Base-by-base conservation (phyloP, 2,888 invertebrate species). In the Platycheirus rosarum region DNA sequence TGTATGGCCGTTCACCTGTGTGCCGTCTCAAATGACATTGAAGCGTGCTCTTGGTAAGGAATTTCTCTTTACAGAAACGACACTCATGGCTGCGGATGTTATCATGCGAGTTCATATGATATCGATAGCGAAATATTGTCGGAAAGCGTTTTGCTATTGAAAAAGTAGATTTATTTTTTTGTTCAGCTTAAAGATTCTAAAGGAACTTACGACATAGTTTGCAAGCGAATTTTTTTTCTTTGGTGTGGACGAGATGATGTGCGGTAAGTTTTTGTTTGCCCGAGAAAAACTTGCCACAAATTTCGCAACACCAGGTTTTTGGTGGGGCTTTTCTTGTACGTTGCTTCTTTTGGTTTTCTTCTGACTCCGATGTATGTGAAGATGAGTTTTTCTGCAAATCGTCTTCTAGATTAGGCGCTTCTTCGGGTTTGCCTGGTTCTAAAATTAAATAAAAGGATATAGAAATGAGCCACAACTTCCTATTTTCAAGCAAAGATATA, bases 1-100 rank as follows among this genome's bases (percentile, higher is more conserved):
- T 80, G 35, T 85, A 86, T 0, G 87, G 87, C 0, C 85, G 84
- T 46, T 85, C 85, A 9, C 86, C 86, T 0, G 86, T 85, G 37
- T 87, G 87, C 0, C 74, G 82, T 9, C 85, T 74, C 13, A 85
- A 37, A 65, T 86, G 86, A 3, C 84, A 70, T 18, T 85, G 65
- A 0, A 86, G 73, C 16, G 84, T 84, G 23, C 80, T 70, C 8
- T 85, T 85, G 0, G 85, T 75, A 5, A 71, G 70, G 65, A 87
- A 86, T 0, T 32, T 40, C 44, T 84, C 73, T 2, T 84, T 66
- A 35, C 87, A 87, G 49, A 76, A 70, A 20, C 70, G 75, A 46
- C 87, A 87, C 13, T 70, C 68, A 55, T 82, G 85, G 5, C 85
- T 84, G 0, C 85, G 85, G 44, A 85, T 84, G 13, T 85, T 85